Evolutionary conservation across 2,797 vertebrate genomes (phyloP).

Genomic region (Neopelma chrysocephalum): DNA sequence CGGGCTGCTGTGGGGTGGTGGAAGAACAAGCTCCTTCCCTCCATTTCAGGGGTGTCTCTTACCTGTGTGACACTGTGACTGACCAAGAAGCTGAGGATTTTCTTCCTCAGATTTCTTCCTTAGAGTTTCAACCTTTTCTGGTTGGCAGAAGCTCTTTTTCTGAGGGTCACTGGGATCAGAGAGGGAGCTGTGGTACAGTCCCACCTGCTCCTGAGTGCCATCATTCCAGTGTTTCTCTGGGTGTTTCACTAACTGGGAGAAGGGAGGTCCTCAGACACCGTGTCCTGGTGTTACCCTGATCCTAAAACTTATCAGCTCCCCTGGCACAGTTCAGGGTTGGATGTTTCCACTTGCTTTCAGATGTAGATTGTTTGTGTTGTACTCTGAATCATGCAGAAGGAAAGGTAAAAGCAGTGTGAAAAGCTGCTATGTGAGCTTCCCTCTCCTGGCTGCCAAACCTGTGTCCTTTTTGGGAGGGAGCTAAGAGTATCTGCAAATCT

Average conservation of each 20-base stretch:
- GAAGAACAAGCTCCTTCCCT: not conserved
- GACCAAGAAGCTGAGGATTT: slow-evolving; percentile 49
- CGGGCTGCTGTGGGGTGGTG: not conserved
- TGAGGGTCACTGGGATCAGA: not conserved
- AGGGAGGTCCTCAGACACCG: fast-evolving
- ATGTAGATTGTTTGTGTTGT: fast-evolving
- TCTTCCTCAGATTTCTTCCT: not conserved
- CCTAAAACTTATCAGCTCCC: not conserved
- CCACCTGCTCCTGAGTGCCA: not conserved
- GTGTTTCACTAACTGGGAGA: not conserved
- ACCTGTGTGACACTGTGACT: slow-evolving; percentile 79
- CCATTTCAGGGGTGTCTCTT: slow-evolving; percentile 85
- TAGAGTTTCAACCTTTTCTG: not conserved
- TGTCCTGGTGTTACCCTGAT: not conserved
- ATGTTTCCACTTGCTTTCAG: not conserved
- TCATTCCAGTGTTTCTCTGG: not conserved
- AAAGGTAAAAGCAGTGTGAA: not conserved
- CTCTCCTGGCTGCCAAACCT: not conserved
- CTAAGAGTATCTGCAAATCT: not conserved
- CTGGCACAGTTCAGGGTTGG: not conserved
- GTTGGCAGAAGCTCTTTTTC: slow-evolving; percentile 39
- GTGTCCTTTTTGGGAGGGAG: not conserved
- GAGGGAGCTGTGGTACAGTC: not conserved
- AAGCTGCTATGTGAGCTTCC: not conserved
- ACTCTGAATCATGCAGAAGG: not conserved